Conservation (phyloP, 2,888 invertebrate species). For the Aelia acuminata region DNA sequence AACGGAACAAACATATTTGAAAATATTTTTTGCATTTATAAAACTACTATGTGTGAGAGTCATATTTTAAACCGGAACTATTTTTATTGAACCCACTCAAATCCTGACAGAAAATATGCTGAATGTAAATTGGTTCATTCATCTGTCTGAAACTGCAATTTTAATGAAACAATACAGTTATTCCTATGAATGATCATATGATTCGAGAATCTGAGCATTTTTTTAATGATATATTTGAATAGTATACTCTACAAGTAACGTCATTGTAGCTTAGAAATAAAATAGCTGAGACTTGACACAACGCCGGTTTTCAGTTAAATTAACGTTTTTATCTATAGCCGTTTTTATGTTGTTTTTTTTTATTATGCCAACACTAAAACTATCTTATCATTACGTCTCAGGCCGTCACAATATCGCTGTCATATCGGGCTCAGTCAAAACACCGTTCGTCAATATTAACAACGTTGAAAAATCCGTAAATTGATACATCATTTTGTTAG, state of each 20-base stretch:
- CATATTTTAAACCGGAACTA: not conserved
- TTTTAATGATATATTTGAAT: not conserved
- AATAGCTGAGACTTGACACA: not conserved
- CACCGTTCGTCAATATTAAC: not conserved
- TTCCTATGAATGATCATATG: not conserved
- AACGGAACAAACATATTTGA: not conserved
- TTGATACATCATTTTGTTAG: not conserved
- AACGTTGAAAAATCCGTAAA: not conserved
- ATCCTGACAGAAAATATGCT: not conserved
- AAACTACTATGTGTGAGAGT: not conserved
- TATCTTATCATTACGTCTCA: constrained; percentile 41
- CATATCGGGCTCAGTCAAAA: constrained; percentile 1
- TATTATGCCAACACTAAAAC: not conserved
- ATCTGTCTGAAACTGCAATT: not conserved
- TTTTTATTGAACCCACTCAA: not conserved
- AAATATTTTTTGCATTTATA: not conserved
- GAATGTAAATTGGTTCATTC: not conserved
- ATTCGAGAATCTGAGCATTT: not conserved
- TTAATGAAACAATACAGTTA: not conserved
- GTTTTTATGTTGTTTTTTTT: no score
- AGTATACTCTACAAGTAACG: not conserved
- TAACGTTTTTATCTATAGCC: not conserved
- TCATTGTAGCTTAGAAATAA: not conserved
- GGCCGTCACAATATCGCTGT: constrained; percentile 20
- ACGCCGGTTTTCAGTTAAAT: not conserved